Evolutionary conservation across 2,797 vertebrate species (phyloP).

Genomic region (Huso huso): DNA sequence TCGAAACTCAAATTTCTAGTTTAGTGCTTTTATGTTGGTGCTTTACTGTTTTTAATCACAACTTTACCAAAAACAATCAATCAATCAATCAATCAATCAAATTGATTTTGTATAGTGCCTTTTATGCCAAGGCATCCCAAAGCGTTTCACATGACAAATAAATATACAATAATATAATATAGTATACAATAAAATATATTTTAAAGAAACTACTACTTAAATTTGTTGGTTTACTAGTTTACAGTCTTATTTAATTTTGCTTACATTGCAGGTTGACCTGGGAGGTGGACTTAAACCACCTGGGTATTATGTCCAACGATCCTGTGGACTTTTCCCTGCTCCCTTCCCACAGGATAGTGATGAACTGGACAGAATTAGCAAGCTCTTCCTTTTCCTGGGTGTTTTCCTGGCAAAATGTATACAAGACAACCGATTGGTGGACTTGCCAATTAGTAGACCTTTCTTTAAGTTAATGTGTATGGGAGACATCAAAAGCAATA

Average conservation of each 20-base stretch:
- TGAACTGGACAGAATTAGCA: slow-evolving; percentile 87
- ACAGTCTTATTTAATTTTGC: too few relatives aligned
- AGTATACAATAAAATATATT: too few relatives aligned
- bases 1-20: too few relatives aligned
- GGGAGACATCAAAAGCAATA: slow-evolving; percentile 97
- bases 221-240: not conserved
- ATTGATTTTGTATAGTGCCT: too few relatives aligned
- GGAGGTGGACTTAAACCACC: slow-evolving; percentile 94
- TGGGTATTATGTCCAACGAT: slow-evolving; percentile 93
- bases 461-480: slow-evolving; percentile 98
- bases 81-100: too few relatives aligned
- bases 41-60: too few relatives aligned
- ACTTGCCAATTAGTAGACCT: slow-evolving; percentile 90
- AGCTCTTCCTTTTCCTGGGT: slow-evolving; percentile 93
- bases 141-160: too few relatives aligned
- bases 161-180: too few relatives aligned
- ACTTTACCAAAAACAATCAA: too few relatives aligned
- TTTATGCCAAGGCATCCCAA: too few relatives aligned
- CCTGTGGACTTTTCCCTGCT: slow-evolving; percentile 90
- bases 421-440: slow-evolving; percentile 95
- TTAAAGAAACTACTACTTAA: not conserved
- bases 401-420: slow-evolving; percentile 97
- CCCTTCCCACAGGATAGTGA: slow-evolving; percentile 96
- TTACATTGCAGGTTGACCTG: slow-evolving; percentile 76
- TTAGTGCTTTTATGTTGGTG: too few relatives aligned